Conservation (phyloP, 2,888 invertebrate species). For the Heliconius sara region DNA sequence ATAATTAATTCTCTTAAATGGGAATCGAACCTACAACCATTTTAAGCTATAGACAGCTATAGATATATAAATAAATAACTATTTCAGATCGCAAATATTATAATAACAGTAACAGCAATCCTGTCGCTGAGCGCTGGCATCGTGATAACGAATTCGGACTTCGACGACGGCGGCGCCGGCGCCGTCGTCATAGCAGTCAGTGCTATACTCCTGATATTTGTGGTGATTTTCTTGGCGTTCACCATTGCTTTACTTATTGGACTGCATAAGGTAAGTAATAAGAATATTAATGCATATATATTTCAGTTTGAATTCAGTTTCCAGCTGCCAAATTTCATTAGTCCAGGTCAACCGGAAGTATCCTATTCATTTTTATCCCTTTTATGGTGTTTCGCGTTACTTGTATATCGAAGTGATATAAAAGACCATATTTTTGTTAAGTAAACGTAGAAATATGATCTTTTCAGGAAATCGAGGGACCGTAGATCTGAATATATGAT, state of each 20-base stretch:
- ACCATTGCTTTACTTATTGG: slow-evolving; percentile 30
- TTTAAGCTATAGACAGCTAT: no score
- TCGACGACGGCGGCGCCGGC: not conserved
- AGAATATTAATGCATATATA: not conserved
- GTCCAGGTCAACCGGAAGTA: no score
- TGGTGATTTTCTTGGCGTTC: slow-evolving; percentile 19
- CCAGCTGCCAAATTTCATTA: no score
- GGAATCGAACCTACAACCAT: not conserved
- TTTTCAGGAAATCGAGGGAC: no score
- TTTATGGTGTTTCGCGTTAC: no score
- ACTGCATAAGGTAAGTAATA: slow-evolving; percentile 31
- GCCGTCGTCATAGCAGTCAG: slow-evolving; percentile 1
- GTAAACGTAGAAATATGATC: no score
- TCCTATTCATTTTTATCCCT: no score
- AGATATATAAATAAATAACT: not conserved
- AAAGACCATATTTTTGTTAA: no score
- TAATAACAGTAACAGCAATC: slow-evolving; percentile 16
- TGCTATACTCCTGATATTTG: not conserved
- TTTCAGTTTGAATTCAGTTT: no score
- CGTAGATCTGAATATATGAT: no score
- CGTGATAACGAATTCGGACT: not conserved
- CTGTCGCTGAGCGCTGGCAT: slow-evolving; percentile 20
- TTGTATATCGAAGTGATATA: no score
- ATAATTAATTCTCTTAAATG: not conserved
- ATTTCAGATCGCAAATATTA: slow-evolving; percentile 30